Evolutionary conservation across 2,888 invertebrate genomes (phyloP), one percentile per base, ranked within the genome.

Genomic region (Watsonalla cultraria): DNA sequence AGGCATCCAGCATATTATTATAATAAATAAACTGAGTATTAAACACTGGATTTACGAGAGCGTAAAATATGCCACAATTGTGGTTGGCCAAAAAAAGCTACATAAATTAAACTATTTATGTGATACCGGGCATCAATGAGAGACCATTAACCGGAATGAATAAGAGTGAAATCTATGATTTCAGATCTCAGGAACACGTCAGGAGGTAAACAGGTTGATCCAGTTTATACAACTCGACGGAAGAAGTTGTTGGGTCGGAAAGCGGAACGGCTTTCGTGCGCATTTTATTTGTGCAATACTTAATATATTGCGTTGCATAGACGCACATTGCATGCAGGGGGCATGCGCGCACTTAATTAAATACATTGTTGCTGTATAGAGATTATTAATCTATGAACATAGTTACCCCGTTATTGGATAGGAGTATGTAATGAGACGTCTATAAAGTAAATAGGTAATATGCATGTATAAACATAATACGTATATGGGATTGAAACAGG

Each of bases 231-330:
- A 70, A 66, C 60, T 60, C 50, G 48, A 46, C 62, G 64, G 60
- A 66, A 68, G 51, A 64, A 59, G 55, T 51, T 52, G 54, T 50
- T 51, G 50, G 51, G 42, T 60, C 68, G 68, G 71, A 75, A 75
- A 74, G 73, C 73, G 75, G 64, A 74, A 75, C 70, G 64, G 61
- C 52, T 68, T 62, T 62, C 64, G 50, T 63, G 61, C 13, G 7
- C 37, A 47, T 58, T 58, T 57, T 57, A 60, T 46, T 57, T 65
- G 51, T 58, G 59, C 54, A 55, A 62, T 67, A 42, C n/a, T n/a
- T n/a, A 42, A 7, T 42, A 7, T 1, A 5, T 37, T 58, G 56
- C 65, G 64, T 62, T 59, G 54, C 61, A 61, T 61, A 64, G 55
- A 58, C 60, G 52, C 62, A 56, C 57, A 24, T 24, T 24, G 24